These are phyloP conservation scores for Peromyscus californicus DNA, from an alignment of 2,113 vertebrate genomes.

Conservation along the genomic window DNA sequence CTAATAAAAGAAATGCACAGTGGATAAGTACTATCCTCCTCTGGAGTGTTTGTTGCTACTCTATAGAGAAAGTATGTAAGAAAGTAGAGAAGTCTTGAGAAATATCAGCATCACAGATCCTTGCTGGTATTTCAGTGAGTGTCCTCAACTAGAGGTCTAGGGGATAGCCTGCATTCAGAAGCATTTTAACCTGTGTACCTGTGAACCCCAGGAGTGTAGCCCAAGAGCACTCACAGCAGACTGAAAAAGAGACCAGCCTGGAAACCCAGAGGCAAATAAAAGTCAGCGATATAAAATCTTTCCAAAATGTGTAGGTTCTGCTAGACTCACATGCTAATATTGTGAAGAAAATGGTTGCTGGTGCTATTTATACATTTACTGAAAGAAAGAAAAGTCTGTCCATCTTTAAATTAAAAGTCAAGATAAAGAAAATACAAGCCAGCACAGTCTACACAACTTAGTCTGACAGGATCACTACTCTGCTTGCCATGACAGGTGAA, in stretches of 20 bases:
- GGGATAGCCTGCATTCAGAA: neutral
- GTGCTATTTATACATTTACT: neutral
- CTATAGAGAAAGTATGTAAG: neutral
- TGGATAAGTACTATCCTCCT: neutral
- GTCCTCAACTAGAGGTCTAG: neutral
- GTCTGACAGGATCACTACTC: neutral
- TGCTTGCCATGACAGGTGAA: neutral
- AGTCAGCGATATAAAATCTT: neutral
- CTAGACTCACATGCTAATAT: neutral
- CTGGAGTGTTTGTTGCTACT: neutral
- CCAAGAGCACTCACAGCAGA: neutral
- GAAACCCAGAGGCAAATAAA: neutral
- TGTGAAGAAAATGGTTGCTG: neutral
- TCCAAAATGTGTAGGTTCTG: neutral
- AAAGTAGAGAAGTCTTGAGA: neutral
- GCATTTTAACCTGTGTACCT: neutral
- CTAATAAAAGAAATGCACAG: slow-evolving; percentile 12
- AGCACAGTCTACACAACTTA: neutral
- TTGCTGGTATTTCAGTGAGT: neutral
- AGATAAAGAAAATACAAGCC: neutral
- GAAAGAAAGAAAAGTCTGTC: neutral
- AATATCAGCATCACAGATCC: neutral
- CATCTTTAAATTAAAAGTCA: slow-evolving; percentile 20
- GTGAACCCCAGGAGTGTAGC: neutral
- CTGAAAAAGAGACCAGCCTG: neutral